Evolutionary conservation across 2,888 invertebrate genomes (phyloP).

Genomic region (Drosophila multiciliata): DNA sequence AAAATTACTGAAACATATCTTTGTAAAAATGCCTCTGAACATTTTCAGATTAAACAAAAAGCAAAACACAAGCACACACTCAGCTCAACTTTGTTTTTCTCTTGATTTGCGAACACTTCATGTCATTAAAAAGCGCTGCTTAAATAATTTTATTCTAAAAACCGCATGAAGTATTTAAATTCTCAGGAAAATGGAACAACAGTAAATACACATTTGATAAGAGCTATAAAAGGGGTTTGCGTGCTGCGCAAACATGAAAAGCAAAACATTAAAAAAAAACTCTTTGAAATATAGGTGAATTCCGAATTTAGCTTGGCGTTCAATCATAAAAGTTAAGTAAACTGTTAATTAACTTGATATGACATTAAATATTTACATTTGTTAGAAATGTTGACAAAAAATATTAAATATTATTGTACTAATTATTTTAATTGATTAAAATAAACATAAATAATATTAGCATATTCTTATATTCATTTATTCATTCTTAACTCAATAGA

Average conservation of each 20-base stretch:
- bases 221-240: slow-evolving; percentile 48
- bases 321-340: background rate
- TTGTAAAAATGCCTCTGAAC: slow-evolving; percentile 2
- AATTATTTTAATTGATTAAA: too few relatives aligned
- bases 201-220: slow-evolving; percentile 42
- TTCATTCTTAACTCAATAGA: too few relatives aligned
- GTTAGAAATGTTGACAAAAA: background rate
- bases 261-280: slow-evolving; percentile 35
- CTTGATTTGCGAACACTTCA: background rate
- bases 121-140: background rate
- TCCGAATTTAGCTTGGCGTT: slow-evolving; percentile 5
- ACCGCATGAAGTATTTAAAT: slow-evolving; percentile 16
- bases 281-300: background rate
- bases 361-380: background rate
- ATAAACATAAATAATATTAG: too few relatives aligned
- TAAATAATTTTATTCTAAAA: slow-evolving; percentile 17
- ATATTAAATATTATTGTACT: background rate
- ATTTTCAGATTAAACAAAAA: slow-evolving; percentile 1
- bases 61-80: background rate
- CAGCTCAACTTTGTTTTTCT: background rate
- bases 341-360: background rate
- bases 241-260: slow-evolving; percentile 63
- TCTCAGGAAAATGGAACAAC: slow-evolving; percentile 15
- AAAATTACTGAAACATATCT: slow-evolving; percentile 5
- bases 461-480: too few relatives aligned